Percentiles rank a stretch among this genome's conserved stretches.
These are phyloP conservation scores for Prostheceraeus crozeri DNA, from an alignment of 2,888 invertebrate genomes.

Conservation along the genomic window DNA sequence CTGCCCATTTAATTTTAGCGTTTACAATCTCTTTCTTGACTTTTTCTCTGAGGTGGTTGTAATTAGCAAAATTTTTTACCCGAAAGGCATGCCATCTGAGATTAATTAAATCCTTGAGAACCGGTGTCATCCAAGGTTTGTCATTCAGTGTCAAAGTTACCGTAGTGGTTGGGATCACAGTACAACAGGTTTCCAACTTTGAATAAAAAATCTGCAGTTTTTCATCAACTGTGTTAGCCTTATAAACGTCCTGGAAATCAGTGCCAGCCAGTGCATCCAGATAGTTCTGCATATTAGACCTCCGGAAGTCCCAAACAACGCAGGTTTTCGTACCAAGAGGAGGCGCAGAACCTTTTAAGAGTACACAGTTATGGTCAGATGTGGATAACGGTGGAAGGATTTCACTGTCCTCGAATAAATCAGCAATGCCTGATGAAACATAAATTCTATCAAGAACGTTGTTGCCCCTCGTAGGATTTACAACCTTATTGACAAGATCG, in stretches of 20 bases:
- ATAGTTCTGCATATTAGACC: conserved; percentile 1
- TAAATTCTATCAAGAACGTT: no score
- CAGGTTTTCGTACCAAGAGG: no score
- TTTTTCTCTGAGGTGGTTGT: conserved; percentile 20
- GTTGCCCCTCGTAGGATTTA: no score
- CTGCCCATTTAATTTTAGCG: conserved; percentile 1
- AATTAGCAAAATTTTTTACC: conserved; percentile 8
- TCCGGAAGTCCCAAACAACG: conserved; percentile 8
- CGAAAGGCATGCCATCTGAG: conserved; percentile 2
- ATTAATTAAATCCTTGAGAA: conserved; percentile 6
- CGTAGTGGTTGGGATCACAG: neutral
- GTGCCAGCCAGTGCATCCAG: conserved; percentile 17
- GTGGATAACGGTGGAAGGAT: no score
- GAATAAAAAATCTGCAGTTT: conserved; percentile 11
- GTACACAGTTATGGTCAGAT: no score
- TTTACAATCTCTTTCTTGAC: conserved; percentile 8
- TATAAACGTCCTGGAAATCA: neutral
- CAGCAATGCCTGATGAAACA: no score
- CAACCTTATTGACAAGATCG: no score
- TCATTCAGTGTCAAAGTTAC: neutral
- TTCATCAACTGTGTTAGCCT: neutral
- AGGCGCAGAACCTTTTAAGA: no score
- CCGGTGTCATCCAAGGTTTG: conserved; percentile 22
- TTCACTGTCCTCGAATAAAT: no score
- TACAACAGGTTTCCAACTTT: conserved; percentile 2